Evolutionary conservation across 2,113 vertebrate species (phyloP), one percentile per base, ranked within the genome.

Genomic region (Ornithorhynchus anatinus): DNA sequence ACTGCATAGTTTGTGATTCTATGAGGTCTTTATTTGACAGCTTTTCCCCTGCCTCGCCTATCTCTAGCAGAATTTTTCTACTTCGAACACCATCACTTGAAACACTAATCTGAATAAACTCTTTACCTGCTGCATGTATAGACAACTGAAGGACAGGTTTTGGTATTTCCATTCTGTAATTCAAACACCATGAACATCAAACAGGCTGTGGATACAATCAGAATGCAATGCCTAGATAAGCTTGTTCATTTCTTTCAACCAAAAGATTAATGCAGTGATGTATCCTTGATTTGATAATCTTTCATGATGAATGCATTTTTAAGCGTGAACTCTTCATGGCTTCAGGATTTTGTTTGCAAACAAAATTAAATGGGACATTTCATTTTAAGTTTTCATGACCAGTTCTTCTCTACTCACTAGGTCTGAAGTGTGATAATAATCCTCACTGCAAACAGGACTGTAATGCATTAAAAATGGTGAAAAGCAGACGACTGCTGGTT

Each of bases 401-500:
- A 13, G 4, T 3, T 17, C n/a, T 33, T 7, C 22, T 10, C 6
- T 20, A 50, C 36, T 20, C 10, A 58, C n/a, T 40, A 39, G 52
- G 17, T 8, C 14, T 25, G 35, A 72, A 10, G 20, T 45, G 16
- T 33, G 53, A 33, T 3, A 5, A 75, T 44, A 10, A 22, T 32
- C 35, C 57, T 69, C 48, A 48, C 40, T 56, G 68, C 40, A n/a
- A 82, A 52, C 42, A 6, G n/a, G n/a, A n/a, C n/a, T 66, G 19
- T 5, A 36, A 5, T 33, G 35, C 15, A 8, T 75, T 54, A 58
- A n/a, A n/a, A n/a, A n/a, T n/a, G n/a, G n/a, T n/a, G n/a, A n/a
- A 72, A 86, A 83, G 33, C 12, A 67, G 32, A 62, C 2, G n/a
- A 63, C 69, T 62, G 25, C 32, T 56, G 64, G 29, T 35, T 56